A percentile compares a stretch with the other conserved stretches of the same genome.
Evolutionary conservation across 2,113 vertebrate species (phyloP).

Genomic region (Fukomys damarensis): DNA sequence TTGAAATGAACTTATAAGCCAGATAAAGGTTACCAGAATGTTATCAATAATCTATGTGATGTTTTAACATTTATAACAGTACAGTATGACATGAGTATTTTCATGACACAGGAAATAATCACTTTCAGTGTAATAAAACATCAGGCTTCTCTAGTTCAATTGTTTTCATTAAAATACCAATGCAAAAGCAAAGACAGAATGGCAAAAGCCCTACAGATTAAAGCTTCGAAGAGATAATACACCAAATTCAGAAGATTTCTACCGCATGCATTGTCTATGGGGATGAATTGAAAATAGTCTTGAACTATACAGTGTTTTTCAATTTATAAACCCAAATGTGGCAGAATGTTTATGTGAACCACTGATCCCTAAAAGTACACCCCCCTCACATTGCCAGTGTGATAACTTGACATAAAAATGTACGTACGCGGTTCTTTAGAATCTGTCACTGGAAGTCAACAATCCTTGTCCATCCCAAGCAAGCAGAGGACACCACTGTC

Average conservation of each 20-base stretch:
- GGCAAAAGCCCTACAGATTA: not conserved
- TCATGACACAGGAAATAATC: not conserved
- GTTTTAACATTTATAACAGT: not conserved
- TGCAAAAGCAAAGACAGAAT: not conserved
- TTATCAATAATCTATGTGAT: not conserved
- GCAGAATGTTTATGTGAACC: not conserved
- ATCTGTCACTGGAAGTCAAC: not conserved
- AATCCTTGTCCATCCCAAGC: too few species aligned
- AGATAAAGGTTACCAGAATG: not conserved
- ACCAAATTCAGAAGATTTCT: not conserved
- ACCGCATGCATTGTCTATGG: not conserved
- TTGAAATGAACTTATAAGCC: conserved; percentile 27
- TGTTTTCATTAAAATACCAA: not conserved
- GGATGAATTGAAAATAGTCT: not conserved
- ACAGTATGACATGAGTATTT: not conserved
- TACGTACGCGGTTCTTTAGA: not conserved
- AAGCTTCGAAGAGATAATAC: not conserved
- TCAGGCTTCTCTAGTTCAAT: not conserved
- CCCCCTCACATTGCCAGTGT: not conserved
- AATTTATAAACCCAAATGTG: not conserved
- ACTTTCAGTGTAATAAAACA: not conserved
- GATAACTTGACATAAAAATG: not conserved
- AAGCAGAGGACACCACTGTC: not conserved
- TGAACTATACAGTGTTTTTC: not conserved
- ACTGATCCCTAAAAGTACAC: not conserved